phyloP scores from a whole-genome alignment of 2,888 invertebrate species.

The Ganaspis brasiliensis region DNA sequence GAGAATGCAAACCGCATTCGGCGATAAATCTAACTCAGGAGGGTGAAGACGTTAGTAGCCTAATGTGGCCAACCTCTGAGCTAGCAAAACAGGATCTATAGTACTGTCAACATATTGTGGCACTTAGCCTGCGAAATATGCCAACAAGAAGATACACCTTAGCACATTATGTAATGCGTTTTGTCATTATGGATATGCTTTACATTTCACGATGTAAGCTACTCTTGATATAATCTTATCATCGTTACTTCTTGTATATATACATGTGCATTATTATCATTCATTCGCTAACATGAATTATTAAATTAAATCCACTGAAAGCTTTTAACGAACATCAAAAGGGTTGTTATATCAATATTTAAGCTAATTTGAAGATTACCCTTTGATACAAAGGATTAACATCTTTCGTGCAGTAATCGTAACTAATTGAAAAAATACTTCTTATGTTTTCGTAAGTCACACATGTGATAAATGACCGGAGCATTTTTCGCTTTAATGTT shows the following conservation, averaged over 20 bases:
- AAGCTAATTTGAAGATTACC: too few relatives aligned
- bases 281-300: background rate
- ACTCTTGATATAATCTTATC: background rate
- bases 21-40: slow-evolving; percentile 18
- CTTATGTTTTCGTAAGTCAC: too few relatives aligned
- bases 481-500: too few relatives aligned
- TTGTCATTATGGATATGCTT: slow-evolving; percentile 16
- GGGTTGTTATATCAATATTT: background rate
- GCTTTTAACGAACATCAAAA: background rate
- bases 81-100: slow-evolving; percentile 16
- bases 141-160: background rate
- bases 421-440: too few relatives aligned
- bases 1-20: background rate
- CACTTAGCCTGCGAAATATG: slow-evolving; percentile 12
- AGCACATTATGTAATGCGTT: slow-evolving; percentile 5
- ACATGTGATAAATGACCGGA: too few relatives aligned
- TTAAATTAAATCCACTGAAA: background rate
- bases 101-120: slow-evolving; percentile 3
- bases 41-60: slow-evolving; percentile 22
- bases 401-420: too few relatives aligned
- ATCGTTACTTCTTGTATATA: background rate
- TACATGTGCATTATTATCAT: background rate
- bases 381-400: too few relatives aligned
- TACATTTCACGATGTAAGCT: slow-evolving; percentile 9
- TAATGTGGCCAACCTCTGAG: slow-evolving; percentile 32